These are phyloP conservation scores for Eupsilia transversa DNA, from an alignment of 2,888 invertebrate species.

Conservation along the genomic window DNA sequence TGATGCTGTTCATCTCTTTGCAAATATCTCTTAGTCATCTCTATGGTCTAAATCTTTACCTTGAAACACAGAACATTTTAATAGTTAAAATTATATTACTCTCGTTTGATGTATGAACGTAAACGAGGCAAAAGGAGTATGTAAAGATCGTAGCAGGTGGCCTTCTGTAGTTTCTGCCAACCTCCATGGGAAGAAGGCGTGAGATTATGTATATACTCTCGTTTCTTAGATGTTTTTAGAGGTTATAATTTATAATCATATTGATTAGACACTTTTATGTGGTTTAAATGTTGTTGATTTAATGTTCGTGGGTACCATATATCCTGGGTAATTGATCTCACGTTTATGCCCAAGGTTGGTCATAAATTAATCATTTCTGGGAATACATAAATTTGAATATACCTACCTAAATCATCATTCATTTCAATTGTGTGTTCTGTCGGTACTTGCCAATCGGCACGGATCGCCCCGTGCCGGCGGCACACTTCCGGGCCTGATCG, in stretches of 20 bases:
- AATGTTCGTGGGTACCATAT: not conserved
- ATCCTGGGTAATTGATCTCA: slow-evolving; percentile 1
- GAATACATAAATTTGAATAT: not conserved
- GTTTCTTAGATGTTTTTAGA: slow-evolving; percentile 18
- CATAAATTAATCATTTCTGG: slow-evolving; percentile 5
- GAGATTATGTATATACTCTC: no score
- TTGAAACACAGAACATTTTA: not conserved
- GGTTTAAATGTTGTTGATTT: slow-evolving; percentile 31
- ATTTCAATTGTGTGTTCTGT: slow-evolving; percentile 32
- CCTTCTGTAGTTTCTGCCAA: no score
- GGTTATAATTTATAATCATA: slow-evolving; percentile 23
- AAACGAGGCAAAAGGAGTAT: no score
- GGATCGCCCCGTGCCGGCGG: slow-evolving; percentile 42
- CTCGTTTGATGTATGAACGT: no score
- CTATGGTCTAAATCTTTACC: not conserved
- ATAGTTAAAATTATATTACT: slow-evolving; percentile 20
- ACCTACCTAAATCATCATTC: not conserved
- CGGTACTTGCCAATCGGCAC: slow-evolving; percentile 56
- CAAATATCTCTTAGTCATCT: not conserved
- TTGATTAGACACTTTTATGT: slow-evolving; percentile 48
- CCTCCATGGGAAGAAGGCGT: no score
- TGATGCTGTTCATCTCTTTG: not conserved
- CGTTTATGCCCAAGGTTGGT: not conserved
- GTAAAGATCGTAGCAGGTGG: no score
- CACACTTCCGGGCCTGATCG: slow-evolving; percentile 62